Evolutionary conservation across 2,113 vertebrate species (phyloP).

Genomic region (Piprites chloris): DNA sequence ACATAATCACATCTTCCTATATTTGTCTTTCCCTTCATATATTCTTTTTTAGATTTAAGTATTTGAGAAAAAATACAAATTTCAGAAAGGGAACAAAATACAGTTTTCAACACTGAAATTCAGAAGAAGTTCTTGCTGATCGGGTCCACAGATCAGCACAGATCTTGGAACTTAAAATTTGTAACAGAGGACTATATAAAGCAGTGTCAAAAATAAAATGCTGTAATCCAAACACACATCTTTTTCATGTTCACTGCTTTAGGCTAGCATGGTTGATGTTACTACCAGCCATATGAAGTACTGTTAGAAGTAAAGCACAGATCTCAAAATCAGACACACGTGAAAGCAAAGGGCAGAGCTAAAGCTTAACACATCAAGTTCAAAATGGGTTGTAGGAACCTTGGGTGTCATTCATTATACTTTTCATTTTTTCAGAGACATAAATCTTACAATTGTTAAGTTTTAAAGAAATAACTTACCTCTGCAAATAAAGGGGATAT

Average conservation of each 20-base stretch:
- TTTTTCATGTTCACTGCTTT: background rate
- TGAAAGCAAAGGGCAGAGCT: background rate
- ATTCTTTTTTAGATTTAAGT: background rate
- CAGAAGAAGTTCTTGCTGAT: background rate
- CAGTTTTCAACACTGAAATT: background rate
- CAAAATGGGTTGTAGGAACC: background rate
- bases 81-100: background rate
- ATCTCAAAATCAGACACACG: background rate
- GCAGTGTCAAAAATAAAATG: background rate
- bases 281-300: background rate
- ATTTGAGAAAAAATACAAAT: background rate
- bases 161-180: background rate
- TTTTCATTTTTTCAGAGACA: background rate
- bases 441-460: background rate
- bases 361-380: background rate
- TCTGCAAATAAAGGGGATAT: conserved; percentile 92
- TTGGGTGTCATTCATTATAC: background rate
- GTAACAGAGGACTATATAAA: background rate
- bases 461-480: conserved; percentile 73
- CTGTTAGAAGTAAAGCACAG: background rate
- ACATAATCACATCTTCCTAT: background rate
- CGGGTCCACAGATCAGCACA: background rate
- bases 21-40: background rate
- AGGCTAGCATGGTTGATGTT: background rate
- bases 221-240: background rate